These are phyloP conservation scores for Okamejei kenojei DNA, from an alignment of 2,797 vertebrate species.

Conservation along the genomic window DNA sequence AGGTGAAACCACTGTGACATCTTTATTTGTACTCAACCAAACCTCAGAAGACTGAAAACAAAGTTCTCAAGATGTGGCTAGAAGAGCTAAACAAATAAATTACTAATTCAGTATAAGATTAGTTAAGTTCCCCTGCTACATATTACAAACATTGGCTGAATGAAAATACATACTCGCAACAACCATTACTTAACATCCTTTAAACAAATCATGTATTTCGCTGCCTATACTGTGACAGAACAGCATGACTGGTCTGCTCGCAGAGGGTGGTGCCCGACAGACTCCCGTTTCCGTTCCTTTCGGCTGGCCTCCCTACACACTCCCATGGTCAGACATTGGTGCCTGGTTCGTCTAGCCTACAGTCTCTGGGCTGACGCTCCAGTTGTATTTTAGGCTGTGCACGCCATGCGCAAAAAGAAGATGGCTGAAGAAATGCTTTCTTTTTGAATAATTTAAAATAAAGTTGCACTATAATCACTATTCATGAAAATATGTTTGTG, in stretches of 20 bases:
- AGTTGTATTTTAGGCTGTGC: too few species aligned
- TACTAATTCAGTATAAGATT: not conserved
- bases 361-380: too few species aligned
- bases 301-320: too few species aligned
- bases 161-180: not conserved
- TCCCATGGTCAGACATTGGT: too few species aligned
- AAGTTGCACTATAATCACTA: not conserved
- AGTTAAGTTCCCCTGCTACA: not conserved
- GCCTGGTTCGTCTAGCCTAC: too few species aligned
- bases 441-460: not conserved
- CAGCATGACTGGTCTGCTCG: not conserved
- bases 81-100: not conserved
- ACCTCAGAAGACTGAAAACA: not conserved
- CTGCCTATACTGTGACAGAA: not conserved
- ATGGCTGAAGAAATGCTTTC: not conserved
- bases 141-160: not conserved
- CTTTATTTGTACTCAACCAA: not conserved
- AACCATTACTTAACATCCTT: not conserved
- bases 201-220: not conserved
- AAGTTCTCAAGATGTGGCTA: not conserved
- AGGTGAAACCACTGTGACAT: conserved; percentile 7
- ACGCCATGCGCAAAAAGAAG: too few species aligned
- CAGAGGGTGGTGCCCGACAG: too few species aligned
- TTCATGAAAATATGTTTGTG: not conserved
- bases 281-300: too few species aligned